phyloP scores from a whole-genome alignment of 2,888 invertebrate species.

The Apocheima hispidaria region DNA sequence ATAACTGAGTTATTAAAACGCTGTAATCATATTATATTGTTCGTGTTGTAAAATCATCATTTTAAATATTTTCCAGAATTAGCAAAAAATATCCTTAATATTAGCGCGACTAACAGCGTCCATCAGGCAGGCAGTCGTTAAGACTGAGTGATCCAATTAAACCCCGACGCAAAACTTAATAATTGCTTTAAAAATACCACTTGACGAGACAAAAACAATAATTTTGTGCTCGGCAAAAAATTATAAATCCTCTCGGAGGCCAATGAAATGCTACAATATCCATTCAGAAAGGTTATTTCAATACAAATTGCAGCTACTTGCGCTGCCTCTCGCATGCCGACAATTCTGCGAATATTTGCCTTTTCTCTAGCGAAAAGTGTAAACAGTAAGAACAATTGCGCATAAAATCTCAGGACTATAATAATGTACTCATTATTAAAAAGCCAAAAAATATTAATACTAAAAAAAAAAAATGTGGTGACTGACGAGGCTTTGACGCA shows the following conservation, averaged over 20 bases:
- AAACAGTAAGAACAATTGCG: slow-evolving; percentile 15
- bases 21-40: not conserved
- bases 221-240: slow-evolving; percentile 82
- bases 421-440: too few species aligned
- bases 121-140: slow-evolving; percentile 71
- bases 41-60: slow-evolving; percentile 33
- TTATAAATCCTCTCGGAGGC: slow-evolving; percentile 80
- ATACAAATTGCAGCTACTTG: slow-evolving; percentile 85
- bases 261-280: slow-evolving; percentile 82
- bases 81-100: slow-evolving; percentile 36
- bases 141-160: slow-evolving; percentile 82
- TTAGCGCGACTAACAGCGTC: slow-evolving; percentile 61
- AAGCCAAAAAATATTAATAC: too few species aligned
- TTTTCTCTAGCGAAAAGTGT: slow-evolving; percentile 59
- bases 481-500: too few species aligned
- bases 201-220: slow-evolving; percentile 84
- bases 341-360: slow-evolving; percentile 84
- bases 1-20: not conserved
- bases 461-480: too few species aligned
- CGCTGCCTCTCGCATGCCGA: slow-evolving; percentile 79
- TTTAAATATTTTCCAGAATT: slow-evolving; percentile 42
- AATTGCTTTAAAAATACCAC: slow-evolving; percentile 84
- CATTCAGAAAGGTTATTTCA: slow-evolving; percentile 83
- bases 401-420: not conserved
- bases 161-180: slow-evolving; percentile 79